Evolutionary conservation across 2,888 invertebrate species (phyloP).

Genomic region (Chrysina gloriosa): DNA sequence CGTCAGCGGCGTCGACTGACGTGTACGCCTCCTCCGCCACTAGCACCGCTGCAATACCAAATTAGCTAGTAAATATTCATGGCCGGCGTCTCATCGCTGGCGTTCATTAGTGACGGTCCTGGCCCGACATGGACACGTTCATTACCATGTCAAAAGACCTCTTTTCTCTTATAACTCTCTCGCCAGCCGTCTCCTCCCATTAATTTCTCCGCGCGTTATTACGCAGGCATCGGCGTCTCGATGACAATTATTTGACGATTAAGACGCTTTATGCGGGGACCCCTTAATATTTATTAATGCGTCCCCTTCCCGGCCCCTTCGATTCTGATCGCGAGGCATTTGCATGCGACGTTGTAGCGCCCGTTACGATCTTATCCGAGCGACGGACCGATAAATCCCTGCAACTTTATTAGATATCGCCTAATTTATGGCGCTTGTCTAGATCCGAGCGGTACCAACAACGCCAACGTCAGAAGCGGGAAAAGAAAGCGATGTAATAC

Average conservation of each 20-base stretch:
- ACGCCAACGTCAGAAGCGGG: too few relatives aligned
- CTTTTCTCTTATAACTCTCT: slow-evolving; percentile 41
- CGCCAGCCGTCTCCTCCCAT: slow-evolving; percentile 13
- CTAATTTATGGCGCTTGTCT: slow-evolving; percentile 65
- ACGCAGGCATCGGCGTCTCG: too few relatives aligned
- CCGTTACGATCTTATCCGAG: slow-evolving; percentile 60
- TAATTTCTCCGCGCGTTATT: too few relatives aligned
- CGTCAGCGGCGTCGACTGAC: background rate
- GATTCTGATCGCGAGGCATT: slow-evolving; percentile 56
- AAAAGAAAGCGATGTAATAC: too few relatives aligned
- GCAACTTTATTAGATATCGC: slow-evolving; percentile 67
- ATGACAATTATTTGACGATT: too few relatives aligned
- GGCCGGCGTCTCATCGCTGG: slow-evolving; percentile 64
- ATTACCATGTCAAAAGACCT: slow-evolving; percentile 56
- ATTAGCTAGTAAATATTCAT: slow-evolving; percentile 66
- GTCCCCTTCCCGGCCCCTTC: slow-evolving; percentile 50
- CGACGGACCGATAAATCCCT: slow-evolving; percentile 64
- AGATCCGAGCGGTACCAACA: slow-evolving; percentile 60
- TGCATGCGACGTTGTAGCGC: slow-evolving; percentile 60
- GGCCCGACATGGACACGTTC: slow-evolving; percentile 52
- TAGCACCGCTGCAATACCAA: slow-evolving; percentile 55
- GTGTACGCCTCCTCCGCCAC: slow-evolving; percentile 36
- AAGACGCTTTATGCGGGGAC: too few relatives aligned
- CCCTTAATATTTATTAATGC: too few relatives aligned
- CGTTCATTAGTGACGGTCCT: slow-evolving; percentile 58